Conservation (phyloP, 2,888 invertebrate genomes). For the Abrostola triplasia region DNA sequence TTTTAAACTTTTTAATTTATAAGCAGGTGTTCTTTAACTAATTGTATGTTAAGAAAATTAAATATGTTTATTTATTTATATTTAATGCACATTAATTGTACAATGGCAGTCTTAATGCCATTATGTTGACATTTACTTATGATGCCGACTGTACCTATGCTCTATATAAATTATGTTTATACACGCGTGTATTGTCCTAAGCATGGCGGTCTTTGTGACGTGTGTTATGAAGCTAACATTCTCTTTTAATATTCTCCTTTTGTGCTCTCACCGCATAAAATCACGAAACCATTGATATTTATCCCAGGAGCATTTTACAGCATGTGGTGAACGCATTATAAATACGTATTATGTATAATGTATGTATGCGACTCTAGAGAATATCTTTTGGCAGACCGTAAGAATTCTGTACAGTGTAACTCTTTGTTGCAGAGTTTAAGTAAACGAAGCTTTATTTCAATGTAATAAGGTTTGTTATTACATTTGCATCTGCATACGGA, state of each 20-base stretch:
- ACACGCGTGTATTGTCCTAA: background rate
- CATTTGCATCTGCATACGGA: conserved; percentile 20
- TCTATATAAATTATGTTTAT: background rate
- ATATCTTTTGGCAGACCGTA: conserved; percentile 54
- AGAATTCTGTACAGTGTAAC: conserved; percentile 43
- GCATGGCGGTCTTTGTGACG: conserved; percentile 11
- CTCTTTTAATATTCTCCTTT: conserved; percentile 33
- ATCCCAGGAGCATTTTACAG: conserved; percentile 48
- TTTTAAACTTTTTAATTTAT: too few species aligned
- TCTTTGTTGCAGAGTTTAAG: conserved; percentile 30
- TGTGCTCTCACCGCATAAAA: conserved; percentile 26
- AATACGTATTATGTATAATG: conserved; percentile 52
- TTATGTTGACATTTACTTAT: too few species aligned
- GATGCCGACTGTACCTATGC: too few species aligned
- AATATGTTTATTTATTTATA: too few species aligned
- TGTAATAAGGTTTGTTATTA: conserved; percentile 31
- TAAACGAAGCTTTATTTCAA: conserved; percentile 35
- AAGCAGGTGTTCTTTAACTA: too few species aligned
- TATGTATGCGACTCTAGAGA: conserved; percentile 51
- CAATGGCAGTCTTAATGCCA: too few species aligned
- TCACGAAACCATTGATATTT: conserved; percentile 47
- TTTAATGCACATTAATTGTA: too few species aligned
- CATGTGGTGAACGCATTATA: conserved; percentile 50
- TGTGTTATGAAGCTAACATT: conserved; percentile 25
- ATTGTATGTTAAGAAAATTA: too few species aligned